phyloP scores from a whole-genome alignment of 92 coral and sea anemone species.

The Porites lobata region DNA sequence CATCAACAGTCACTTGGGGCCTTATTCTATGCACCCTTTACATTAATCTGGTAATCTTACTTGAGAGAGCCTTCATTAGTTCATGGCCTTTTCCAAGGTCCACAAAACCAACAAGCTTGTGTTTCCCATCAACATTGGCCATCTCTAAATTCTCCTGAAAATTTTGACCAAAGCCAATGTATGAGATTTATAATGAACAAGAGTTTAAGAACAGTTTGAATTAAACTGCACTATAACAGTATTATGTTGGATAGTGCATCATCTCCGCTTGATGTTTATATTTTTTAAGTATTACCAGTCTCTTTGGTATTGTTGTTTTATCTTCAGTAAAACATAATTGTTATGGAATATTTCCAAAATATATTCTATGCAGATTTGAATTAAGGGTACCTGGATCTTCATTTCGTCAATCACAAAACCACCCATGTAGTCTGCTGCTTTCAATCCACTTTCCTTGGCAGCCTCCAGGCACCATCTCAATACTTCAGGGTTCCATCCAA shows the following conservation, averaged over 20 bases:
- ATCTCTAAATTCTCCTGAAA: constrained; percentile 39
- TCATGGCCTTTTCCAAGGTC: constrained; percentile 35
- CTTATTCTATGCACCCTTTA: too few relatives aligned
- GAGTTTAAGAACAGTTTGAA: too few relatives aligned
- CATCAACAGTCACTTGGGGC: too few relatives aligned
- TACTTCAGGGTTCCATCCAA: constrained; percentile 1
- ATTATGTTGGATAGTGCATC: too few relatives aligned
- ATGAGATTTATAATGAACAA: constrained; percentile 2
- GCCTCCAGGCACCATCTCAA: constrained; percentile 19
- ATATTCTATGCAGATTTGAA: background rate
- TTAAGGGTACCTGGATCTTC: background rate
- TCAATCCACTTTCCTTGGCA: background rate
- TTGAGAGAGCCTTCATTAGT: constrained; percentile 12
- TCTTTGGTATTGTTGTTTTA: background rate
- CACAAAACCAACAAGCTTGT: constrained; percentile 39
- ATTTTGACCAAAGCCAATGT: constrained; percentile 4
- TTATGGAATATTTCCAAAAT: background rate
- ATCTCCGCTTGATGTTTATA: too few relatives aligned
- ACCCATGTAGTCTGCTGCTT: constrained; percentile 12
- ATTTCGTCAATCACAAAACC: background rate
- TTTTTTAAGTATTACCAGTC: too few relatives aligned
- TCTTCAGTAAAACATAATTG: background rate
- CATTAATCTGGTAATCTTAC: constrained; percentile 1
- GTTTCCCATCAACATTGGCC: constrained; percentile 32
- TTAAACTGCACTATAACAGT: too few relatives aligned